phyloP scores from a whole-genome alignment of 30 jellyfish, hydroid and myxozoan species.

The Pelagia noctiluca region DNA sequence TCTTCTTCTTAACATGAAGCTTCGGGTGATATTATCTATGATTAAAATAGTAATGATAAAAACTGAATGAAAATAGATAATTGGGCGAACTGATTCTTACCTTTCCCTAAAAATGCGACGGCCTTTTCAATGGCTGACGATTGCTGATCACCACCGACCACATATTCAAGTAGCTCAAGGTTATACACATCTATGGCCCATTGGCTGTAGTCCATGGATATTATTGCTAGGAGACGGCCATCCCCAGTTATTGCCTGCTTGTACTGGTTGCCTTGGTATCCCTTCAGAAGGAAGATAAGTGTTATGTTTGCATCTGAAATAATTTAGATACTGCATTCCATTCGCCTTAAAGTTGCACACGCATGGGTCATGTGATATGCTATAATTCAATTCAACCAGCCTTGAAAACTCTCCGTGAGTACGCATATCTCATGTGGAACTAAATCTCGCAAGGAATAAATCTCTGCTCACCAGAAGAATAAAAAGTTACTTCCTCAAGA shows the following conservation, averaged over 20 bases:
- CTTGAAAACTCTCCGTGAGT: too few relatives aligned
- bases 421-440: too few relatives aligned
- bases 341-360: too few relatives aligned
- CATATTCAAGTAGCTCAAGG: slow-evolving; percentile 47
- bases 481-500: too few relatives aligned
- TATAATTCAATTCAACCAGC: too few relatives aligned
- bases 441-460: too few relatives aligned
- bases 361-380: too few relatives aligned
- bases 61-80: background rate
- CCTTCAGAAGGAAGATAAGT: slow-evolving; percentile 52
- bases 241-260: slow-evolving; percentile 72
- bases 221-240: slow-evolving; percentile 63
- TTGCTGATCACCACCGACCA: slow-evolving; percentile 61
- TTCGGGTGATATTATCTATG: background rate
- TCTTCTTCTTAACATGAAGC: too few relatives aligned
- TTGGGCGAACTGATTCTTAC: slow-evolving; percentile 16
- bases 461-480: too few relatives aligned
- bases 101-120: slow-evolving; percentile 80
- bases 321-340: too few relatives aligned
- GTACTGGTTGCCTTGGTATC: slow-evolving; percentile 94
- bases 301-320: too few relatives aligned
- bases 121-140: slow-evolving; percentile 76
- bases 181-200: slow-evolving; percentile 83
- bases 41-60: background rate
- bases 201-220: slow-evolving; percentile 67